Conservation (phyloP, 2,888 invertebrate species). For the Matsumyia berberina region DNA sequence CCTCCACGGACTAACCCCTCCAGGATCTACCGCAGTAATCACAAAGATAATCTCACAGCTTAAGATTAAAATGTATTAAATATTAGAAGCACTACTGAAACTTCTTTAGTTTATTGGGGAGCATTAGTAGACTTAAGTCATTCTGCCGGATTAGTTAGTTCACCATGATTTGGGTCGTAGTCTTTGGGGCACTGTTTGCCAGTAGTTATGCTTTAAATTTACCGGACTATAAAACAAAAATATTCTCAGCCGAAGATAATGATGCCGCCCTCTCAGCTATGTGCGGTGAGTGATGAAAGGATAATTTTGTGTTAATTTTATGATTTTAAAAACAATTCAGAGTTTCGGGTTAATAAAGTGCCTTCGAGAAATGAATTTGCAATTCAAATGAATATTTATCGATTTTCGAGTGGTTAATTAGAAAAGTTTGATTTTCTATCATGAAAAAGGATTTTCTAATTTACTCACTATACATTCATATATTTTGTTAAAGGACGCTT, state of each 20-base stretch:
- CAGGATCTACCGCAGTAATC: background rate
- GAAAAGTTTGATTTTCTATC: slow-evolving; percentile 16
- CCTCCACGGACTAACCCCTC: background rate
- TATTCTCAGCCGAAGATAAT: slow-evolving; percentile 72
- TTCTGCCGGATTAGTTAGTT: background rate
- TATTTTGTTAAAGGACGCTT: background rate
- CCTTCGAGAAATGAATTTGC: slow-evolving; percentile 1
- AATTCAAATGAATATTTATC: slow-evolving; percentile 24
- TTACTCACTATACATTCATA: background rate
- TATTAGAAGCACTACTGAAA: background rate
- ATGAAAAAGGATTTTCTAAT: slow-evolving; percentile 18
- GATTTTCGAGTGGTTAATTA: slow-evolving; percentile 9
- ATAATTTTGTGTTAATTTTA: background rate
- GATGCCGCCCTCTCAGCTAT: slow-evolving; percentile 79
- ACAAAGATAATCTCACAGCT: slow-evolving; percentile 43
- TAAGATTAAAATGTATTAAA: slow-evolving; percentile 48
- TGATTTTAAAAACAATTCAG: background rate
- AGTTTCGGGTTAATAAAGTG: background rate
- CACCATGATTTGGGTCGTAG: slow-evolving; percentile 61
- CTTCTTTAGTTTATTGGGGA: slow-evolving; percentile 26
- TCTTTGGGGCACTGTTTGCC: slow-evolving; percentile 64
- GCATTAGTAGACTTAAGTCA: background rate
- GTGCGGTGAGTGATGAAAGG: slow-evolving; percentile 70
- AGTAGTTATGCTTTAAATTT: slow-evolving; percentile 77
- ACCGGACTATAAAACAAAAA: slow-evolving; percentile 66